Conservation (phyloP, 2,113 vertebrate species). For the Chauna torquata region DNA sequence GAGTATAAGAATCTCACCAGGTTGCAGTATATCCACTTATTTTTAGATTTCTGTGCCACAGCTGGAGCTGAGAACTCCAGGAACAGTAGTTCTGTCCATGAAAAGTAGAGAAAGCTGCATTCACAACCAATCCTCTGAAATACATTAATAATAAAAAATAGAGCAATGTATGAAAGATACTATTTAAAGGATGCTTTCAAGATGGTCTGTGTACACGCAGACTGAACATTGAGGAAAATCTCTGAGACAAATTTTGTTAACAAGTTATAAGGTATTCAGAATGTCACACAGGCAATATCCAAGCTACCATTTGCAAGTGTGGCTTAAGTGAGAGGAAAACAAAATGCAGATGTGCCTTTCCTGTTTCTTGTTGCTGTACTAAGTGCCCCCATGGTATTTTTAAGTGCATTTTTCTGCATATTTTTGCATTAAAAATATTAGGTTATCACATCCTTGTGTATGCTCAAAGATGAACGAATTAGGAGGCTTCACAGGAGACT, state of each 20-base stretch:
- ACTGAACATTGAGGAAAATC: neutral
- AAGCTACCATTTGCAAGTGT: neutral
- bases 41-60: constrained; percentile 41
- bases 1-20: constrained; percentile 34
- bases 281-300: neutral
- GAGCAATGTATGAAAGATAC: neutral
- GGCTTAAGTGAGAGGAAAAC: constrained; percentile 20
- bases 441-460: constrained; percentile 20
- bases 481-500: constrained; percentile 1
- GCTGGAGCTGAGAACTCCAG: constrained; percentile 49
- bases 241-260: constrained; percentile 14
- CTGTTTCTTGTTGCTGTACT: neutral
- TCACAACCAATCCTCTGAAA: constrained; percentile 26
- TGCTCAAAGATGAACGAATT: constrained; percentile 30
- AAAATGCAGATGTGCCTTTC: constrained; percentile 31
- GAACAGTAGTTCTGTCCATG: constrained; percentile 32
- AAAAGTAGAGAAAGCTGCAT: constrained; percentile 14
- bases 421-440: constrained; percentile 61
- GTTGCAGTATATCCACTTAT: constrained; percentile 38
- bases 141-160: constrained; percentile 51
- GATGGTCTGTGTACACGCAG: neutral
- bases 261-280: neutral
- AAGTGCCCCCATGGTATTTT: constrained; percentile 9
- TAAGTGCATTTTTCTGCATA: constrained; percentile 38
- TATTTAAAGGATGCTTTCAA: constrained; percentile 22